Base-by-base conservation (phyloP, 2,888 invertebrate genomes). In the Tachina lurida region DNA sequence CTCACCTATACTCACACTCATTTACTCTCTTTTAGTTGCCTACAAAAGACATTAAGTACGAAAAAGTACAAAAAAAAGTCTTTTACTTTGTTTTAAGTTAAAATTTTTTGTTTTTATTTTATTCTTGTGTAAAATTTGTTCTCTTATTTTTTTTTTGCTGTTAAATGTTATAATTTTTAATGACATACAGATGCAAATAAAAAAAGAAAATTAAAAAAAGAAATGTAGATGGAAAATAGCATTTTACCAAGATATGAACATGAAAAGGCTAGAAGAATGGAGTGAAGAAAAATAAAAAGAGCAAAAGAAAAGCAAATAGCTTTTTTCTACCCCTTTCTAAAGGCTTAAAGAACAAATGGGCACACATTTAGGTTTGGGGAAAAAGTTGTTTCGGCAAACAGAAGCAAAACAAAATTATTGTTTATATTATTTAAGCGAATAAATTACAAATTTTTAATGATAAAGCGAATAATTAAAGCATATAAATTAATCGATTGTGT, bases 91-190 rank as follows among this genome's bases (percentile, higher is more conserved):
- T 78, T 78, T 74, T 68, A 47, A 47, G 47, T 52, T 78, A 54
- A 62, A 73, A 81, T 22, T 84, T 65, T 68, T 60, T 41, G n/a
- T 39, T 60, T 68, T 17, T 54, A 31, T 22, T 31, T 41, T 43
- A 56, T 63, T 56, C 62, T 31, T 76, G 45, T 71, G 54, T 43
- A 65, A 10, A 31, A 17, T 19, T 31, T n/a, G 54, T 43, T 19
- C 10, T 4, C 31, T 10, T 12, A 39, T 13, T 41, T 22, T 31
- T 60, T 39, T 22, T 45, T 65, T 56, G 41, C 75, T 70, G 54
- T 85, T 82, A 82, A 85, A 85, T 82, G 70, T 85, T 85, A 65
- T 85, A 78, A 85, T 79, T 79, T 85, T 85, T 85, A 82, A 85
- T 85, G 85, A 82, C 85, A 82, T 82, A 75, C 85, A 75, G 63